Conservation (phyloP, 2,113 vertebrate genomes). For the Seriola rivoliana region DNA sequence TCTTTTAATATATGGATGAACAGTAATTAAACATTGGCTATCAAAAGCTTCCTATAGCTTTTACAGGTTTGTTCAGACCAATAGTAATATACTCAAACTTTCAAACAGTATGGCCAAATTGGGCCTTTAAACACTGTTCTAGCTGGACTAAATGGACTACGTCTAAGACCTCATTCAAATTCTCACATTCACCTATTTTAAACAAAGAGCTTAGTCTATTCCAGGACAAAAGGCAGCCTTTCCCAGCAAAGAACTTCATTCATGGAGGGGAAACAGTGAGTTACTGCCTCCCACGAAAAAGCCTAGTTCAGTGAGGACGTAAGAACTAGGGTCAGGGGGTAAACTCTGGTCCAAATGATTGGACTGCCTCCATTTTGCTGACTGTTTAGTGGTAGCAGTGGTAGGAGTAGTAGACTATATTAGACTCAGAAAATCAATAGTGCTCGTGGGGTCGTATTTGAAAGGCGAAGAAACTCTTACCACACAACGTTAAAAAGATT, state of each 20-base stretch:
- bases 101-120: not conserved
- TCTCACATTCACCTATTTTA: conserved; percentile 59
- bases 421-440: not conserved
- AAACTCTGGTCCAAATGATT: conserved; percentile 17
- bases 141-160: not conserved
- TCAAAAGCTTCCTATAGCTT: not conserved
- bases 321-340: not conserved
- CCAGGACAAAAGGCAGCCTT: conserved; percentile 60
- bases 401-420: no score
- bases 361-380: not conserved
- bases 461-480: not conserved
- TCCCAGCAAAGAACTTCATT: conserved; percentile 60
- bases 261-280: conserved; percentile 53
- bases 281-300: conserved; percentile 52
- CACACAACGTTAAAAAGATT: not conserved
- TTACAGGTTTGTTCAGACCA: not conserved
- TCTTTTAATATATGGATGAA: no score
- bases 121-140: conserved; percentile 10
- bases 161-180: conserved; percentile 64
- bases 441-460: not conserved
- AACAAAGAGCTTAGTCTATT: conserved; percentile 60
- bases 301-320: conserved; percentile 25
- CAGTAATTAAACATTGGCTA: not conserved
- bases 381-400: not conserved
- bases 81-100: not conserved